These are phyloP conservation scores for Eulemur macaco DNA, from an alignment of 2,113 vertebrate genomes.

Conservation along the genomic window DNA sequence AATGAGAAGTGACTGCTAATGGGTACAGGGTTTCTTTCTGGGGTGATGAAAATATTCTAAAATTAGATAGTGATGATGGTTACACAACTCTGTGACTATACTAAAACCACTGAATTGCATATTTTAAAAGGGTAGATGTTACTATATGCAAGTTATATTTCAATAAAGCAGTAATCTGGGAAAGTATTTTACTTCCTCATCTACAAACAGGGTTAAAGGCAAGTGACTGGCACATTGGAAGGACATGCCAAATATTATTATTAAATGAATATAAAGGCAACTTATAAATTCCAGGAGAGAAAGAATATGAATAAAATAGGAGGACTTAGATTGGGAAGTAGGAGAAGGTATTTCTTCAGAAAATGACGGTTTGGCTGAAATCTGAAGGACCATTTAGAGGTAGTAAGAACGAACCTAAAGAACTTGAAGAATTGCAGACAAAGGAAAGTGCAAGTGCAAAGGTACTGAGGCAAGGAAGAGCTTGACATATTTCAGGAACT, in stretches of 20 bases:
- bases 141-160: background rate
- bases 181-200: slow-evolving; percentile 5
- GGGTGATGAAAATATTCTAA: slow-evolving; percentile 4
- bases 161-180: background rate
- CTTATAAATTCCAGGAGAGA: background rate
- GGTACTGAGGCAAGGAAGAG: background rate
- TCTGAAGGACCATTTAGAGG: background rate
- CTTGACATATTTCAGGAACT: background rate
- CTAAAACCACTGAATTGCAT: background rate
- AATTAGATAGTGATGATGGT: slow-evolving; percentile 15
- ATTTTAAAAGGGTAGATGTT: slow-evolving; percentile 14
- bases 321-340: background rate
- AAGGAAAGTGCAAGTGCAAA: background rate
- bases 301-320: background rate
- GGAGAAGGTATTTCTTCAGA: background rate
- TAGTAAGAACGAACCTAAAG: background rate
- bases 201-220: background rate
- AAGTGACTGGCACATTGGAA: background rate
- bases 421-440: background rate
- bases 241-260: background rate
- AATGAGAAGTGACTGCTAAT: slow-evolving; percentile 18
- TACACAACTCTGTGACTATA: background rate
- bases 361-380: slow-evolving; percentile 40
- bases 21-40: background rate
- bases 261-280: slow-evolving; percentile 28